These are phyloP conservation scores for Ctenopoma multispine DNA, from an alignment of 2,797 vertebrate species.

Conservation along the genomic window DNA sequence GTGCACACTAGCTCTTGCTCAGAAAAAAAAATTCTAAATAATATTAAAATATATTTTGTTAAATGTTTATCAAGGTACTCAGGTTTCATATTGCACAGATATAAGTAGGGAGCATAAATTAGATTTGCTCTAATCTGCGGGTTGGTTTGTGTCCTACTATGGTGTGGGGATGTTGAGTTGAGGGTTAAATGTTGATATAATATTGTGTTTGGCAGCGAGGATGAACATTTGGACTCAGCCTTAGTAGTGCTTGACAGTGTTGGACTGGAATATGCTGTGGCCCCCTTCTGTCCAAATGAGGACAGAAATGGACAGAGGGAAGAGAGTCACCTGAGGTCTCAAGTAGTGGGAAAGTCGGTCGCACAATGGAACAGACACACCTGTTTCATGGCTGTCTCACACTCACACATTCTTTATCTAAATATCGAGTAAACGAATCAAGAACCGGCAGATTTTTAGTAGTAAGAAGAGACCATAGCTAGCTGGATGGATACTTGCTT, in stretches of 20 bases:
- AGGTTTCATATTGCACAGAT: not conserved
- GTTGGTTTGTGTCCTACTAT: not conserved
- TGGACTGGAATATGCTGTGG: conserved; percentile 47
- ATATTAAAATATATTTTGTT: not conserved
- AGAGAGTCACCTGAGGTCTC: conserved; percentile 45
- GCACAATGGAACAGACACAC: conserved; percentile 44
- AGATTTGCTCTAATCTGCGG: not conserved
- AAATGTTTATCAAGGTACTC: not conserved
- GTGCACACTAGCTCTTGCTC: too few relatives aligned
- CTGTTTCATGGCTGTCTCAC: conserved; percentile 20
- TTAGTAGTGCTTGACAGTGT: conserved; percentile 34
- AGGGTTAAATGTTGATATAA: not conserved
- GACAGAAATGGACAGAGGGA: conserved; percentile 24
- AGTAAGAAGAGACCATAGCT: not conserved
- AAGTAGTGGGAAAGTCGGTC: conserved; percentile 17
- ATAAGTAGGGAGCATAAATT: not conserved
- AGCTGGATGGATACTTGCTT: too few relatives aligned
- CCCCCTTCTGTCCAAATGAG: conserved; percentile 28
- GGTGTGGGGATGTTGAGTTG: not conserved
- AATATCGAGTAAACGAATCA: conserved; percentile 1
- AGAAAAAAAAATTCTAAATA: too few relatives aligned
- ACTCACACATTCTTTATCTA: not conserved
- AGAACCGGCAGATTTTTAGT: not conserved
- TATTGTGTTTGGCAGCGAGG: not conserved
- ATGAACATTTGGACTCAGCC: not conserved